Evolutionary conservation across 2,888 invertebrate genomes (phyloP).

Genomic region (Idaea straminata): DNA sequence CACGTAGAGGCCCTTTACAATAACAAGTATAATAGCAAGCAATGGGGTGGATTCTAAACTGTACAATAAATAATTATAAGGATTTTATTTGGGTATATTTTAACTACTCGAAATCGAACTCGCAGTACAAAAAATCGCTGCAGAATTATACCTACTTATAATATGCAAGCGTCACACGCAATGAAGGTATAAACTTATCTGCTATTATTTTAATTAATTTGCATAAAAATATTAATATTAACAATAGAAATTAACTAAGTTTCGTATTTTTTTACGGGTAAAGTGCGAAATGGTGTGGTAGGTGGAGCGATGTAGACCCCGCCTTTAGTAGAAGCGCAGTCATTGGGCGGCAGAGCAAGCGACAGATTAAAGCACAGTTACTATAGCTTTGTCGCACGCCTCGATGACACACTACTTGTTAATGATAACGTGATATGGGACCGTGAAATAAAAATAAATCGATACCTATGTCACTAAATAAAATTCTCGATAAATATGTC

Average conservation of each 20-base stretch:
- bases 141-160: background rate
- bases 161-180: background rate
- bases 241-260: conserved; percentile 1
- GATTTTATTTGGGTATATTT: no score
- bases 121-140: no score
- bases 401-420: conserved; percentile 21
- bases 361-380: conserved; percentile 22
- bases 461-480: background rate
- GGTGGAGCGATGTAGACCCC: conserved; percentile 57
- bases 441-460: background rate
- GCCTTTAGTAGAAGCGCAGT: conserved; percentile 62
- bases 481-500: background rate
- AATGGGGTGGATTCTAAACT: no score
- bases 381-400: conserved; percentile 7
- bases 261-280: background rate
- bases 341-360: conserved; percentile 57
- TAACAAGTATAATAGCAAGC: no score
- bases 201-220: background rate
- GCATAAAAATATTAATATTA: conserved; percentile 2
- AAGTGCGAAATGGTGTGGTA: conserved; percentile 24
- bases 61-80: no score
- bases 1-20: no score
- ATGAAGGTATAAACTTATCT: background rate
- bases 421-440: conserved; percentile 10
- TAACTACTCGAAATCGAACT: no score